phyloP scores from a whole-genome alignment of 2,797 vertebrate genomes.

The Calcarius lapponicus region DNA sequence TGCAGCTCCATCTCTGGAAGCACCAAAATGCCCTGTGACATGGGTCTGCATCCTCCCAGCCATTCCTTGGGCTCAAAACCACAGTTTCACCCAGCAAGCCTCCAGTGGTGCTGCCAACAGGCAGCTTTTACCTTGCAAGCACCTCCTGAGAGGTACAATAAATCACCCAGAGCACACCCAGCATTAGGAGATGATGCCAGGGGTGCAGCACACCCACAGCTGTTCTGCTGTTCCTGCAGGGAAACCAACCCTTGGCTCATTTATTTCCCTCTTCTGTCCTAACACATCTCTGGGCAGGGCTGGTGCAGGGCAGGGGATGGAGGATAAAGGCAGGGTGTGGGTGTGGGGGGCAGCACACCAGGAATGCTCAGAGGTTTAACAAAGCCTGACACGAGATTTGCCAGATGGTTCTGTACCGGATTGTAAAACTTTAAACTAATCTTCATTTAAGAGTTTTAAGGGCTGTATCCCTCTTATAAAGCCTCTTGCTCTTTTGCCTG shows the following conservation, averaged over 20 bases:
- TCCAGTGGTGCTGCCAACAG: neutral
- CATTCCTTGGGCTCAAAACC: neutral
- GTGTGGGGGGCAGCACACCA: neutral
- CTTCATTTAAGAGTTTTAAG: slow-evolving; percentile 83
- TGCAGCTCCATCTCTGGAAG: neutral
- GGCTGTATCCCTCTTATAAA: slow-evolving; percentile 74
- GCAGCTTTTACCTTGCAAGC: slow-evolving; percentile 28
- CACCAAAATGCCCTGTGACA: neutral
- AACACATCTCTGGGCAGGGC: neutral
- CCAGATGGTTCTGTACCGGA: slow-evolving; percentile 74
- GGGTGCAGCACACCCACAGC: neutral
- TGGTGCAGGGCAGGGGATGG: neutral
- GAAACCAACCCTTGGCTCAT: neutral
- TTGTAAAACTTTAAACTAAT: slow-evolving; percentile 81
- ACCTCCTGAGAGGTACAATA: neutral
- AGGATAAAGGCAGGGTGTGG: neutral
- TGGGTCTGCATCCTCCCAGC: neutral
- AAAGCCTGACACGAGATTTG: slow-evolving; percentile 72
- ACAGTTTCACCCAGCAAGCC: neutral
- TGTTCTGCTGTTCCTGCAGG: neutral
- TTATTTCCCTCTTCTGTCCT: neutral
- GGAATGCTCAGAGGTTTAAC: slow-evolving; percentile 67
- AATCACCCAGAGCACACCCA: neutral
- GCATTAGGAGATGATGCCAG: neutral
- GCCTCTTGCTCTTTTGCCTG: slow-evolving; percentile 77